These are phyloP conservation scores for Zophobas atratus DNA, from an alignment of 1,140 invertebrate genomes.

Conservation along the genomic window DNA sequence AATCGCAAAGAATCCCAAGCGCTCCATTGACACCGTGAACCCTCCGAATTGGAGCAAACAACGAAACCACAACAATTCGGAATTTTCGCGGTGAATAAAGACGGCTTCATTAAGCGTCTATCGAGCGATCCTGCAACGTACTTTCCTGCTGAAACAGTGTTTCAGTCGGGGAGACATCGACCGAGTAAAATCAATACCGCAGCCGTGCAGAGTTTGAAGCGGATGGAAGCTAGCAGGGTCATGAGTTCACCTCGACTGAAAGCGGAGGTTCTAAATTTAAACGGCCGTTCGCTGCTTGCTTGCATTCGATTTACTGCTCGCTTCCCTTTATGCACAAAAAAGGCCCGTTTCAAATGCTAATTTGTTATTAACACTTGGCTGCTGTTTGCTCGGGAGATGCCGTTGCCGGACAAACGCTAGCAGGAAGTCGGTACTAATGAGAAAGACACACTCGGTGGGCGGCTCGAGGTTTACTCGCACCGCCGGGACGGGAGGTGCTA, in stretches of 20 bases:
- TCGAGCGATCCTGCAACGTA: constrained; percentile 16
- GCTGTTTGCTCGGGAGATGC: constrained; percentile 26
- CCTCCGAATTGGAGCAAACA: constrained; percentile 26
- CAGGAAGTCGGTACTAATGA: constrained; percentile 29
- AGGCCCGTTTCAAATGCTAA: constrained; percentile 41
- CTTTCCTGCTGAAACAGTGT: constrained; percentile 39
- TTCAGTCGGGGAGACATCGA: constrained; percentile 40
- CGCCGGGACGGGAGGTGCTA: too few species aligned
- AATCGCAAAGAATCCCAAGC: constrained; percentile 21
- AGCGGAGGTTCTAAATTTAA: constrained; percentile 48
- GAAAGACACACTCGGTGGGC: constrained; percentile 24
- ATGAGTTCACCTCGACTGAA: constrained; percentile 45
- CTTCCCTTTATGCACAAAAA: constrained; percentile 41
- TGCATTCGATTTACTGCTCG: constrained; percentile 30
- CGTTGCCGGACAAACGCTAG: constrained; percentile 25
- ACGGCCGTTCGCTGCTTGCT: constrained; percentile 16
- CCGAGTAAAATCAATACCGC: constrained; percentile 46
- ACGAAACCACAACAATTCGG: constrained; percentile 36
- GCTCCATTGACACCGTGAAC: constrained; percentile 36
- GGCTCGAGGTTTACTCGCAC: constrained; percentile 10
- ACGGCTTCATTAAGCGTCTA: constrained; percentile 33
- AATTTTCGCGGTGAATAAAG: constrained; percentile 38
- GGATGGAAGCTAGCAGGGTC: constrained; percentile 46
- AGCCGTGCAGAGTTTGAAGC: constrained; percentile 39
- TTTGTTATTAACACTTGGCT: constrained; percentile 46